These are phyloP conservation scores for Gymnoscopelus braueri DNA, from an alignment of 2,797 vertebrate genomes.

Conservation along the genomic window DNA sequence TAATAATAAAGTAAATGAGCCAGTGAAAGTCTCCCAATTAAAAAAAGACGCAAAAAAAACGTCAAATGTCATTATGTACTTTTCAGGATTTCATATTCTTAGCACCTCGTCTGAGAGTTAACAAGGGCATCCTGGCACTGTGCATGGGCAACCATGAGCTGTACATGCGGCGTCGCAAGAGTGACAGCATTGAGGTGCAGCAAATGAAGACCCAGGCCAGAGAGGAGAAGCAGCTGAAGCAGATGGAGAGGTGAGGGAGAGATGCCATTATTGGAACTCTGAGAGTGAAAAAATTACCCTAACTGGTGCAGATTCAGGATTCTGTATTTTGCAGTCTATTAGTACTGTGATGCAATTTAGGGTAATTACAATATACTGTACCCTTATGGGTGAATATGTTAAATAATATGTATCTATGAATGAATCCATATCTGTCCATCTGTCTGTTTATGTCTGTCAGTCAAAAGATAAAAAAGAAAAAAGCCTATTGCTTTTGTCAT, in stretches of 20 bases:
- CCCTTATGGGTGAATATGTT: not conserved
- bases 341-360: no score
- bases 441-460: not conserved
- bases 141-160: slow-evolving; percentile 97
- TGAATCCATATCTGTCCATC: not conserved
- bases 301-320: no score
- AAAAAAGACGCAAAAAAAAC: no score
- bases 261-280: not conserved
- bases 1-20: no score
- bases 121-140: slow-evolving; percentile 93
- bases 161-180: slow-evolving; percentile 92
- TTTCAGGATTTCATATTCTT: slow-evolving; percentile 93
- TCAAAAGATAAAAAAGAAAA: not conserved
- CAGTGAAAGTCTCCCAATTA: no score
- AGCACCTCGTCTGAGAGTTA: slow-evolving; percentile 89
- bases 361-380: no score
- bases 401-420: not conserved
- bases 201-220: slow-evolving; percentile 98
- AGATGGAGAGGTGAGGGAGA: slow-evolving; percentile 83
- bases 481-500: not conserved
- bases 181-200: slow-evolving; percentile 96
- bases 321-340: no score
- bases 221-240: slow-evolving; percentile 92
- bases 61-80: not conserved
- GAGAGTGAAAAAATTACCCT: no score